Conservation (phyloP, 2,797 vertebrate genomes). For the Cuculus canorus region DNA sequence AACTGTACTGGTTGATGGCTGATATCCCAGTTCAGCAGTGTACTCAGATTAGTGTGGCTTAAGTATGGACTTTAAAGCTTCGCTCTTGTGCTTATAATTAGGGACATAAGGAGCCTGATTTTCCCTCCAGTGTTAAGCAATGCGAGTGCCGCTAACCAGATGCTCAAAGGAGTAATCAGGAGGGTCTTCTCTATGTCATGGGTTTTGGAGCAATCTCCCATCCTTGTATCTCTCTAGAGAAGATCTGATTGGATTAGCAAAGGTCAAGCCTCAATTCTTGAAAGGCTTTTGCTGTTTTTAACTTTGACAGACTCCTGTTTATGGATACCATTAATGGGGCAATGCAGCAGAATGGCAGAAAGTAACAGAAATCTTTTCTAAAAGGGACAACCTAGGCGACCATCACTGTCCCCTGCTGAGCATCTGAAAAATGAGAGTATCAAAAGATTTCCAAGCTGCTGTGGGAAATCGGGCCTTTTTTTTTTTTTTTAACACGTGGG, state of each 20-base stretch:
- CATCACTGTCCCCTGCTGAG: neutral
- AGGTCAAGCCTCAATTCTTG: neutral
- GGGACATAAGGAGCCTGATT: neutral
- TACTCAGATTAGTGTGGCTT: neutral
- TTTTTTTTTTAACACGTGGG: neutral
- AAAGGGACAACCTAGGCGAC: neutral
- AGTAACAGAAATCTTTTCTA: neutral
- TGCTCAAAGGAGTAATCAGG: neutral
- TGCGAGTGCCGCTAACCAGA: neutral
- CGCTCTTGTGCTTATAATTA: neutral
- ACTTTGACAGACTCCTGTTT: neutral
- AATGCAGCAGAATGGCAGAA: neutral
- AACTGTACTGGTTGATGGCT: neutral
- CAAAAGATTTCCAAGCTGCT: neutral
- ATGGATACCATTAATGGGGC: neutral
- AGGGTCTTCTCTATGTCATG: neutral
- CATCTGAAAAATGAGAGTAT: neutral
- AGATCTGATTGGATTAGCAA: neutral
- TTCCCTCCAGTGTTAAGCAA: fast-evolving
- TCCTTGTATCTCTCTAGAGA: neutral
- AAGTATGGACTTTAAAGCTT: neutral
- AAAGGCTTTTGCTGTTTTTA: neutral
- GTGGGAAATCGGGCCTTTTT: neutral
- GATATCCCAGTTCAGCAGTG: neutral
- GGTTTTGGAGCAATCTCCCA: neutral